phyloP scores from a whole-genome alignment of 2,797 vertebrate genomes.

The Gymnoscopelus microlampas region DNA sequence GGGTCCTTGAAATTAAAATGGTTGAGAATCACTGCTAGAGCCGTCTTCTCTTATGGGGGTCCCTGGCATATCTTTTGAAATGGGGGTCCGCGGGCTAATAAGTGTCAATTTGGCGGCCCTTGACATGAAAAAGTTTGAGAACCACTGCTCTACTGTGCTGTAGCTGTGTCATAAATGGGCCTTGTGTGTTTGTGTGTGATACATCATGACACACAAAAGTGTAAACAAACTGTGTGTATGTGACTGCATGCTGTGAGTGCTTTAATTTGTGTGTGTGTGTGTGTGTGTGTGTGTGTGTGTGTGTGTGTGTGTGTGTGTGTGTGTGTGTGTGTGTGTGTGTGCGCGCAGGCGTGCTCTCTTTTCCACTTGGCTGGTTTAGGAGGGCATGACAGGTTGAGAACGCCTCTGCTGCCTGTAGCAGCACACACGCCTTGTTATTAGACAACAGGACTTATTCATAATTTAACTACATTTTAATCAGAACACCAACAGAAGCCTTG shows the following conservation, averaged over 20 bases:
- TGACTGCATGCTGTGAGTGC: background rate
- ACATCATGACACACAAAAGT: background rate
- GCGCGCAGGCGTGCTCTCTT: background rate
- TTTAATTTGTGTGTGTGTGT: conserved; percentile 5
- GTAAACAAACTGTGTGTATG: background rate
- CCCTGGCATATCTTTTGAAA: no score
- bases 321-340: conserved; percentile 1
- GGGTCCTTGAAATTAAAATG: no score
- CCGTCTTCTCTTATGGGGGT: no score
- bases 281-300: conserved; percentile 3
- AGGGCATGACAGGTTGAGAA: conserved; percentile 57
- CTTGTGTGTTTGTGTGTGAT: background rate
- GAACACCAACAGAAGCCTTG: conserved; percentile 10
- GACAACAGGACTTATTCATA: conserved; percentile 11
- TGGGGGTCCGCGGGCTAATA: no score
- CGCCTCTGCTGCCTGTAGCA: conserved; percentile 32
- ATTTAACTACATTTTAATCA: no score
- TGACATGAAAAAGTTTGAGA: no score
- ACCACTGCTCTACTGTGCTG: no score
- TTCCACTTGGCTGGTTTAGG: conserved; percentile 64
- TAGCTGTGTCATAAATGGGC: no score
- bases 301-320: background rate
- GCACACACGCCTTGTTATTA: conserved; percentile 26
- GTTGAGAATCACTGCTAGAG: no score
- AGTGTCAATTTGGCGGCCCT: no score